Evolutionary conservation across 2,113 vertebrate genomes (phyloP), one percentile per base, ranked within the genome.

Genomic region (Boulengeromyrus knoepffleri): DNA sequence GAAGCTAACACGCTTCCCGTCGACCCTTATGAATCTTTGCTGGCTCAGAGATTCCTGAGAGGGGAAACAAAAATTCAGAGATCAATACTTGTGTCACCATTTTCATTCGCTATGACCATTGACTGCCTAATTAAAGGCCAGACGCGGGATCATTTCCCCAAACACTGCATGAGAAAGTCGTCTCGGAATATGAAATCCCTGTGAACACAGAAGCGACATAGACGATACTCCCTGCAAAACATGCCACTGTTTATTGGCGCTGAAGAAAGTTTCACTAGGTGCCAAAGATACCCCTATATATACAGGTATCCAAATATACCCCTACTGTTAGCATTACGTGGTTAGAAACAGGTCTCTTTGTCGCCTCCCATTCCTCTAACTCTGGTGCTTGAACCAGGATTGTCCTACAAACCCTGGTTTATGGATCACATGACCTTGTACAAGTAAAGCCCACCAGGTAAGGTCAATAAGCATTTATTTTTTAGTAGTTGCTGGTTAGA

Each of bases 31-130:
- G 93, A 92, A 93, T 95, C 95, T 70, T 93, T 94, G 93, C 95
- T 95, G 95, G 94, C 93, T 95, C 92, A 94, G 92, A 95, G 94
- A 91, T 90, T 95, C 92, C 94, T 90, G 74, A 95, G 96, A 96
- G 96, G 96, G 94, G 93, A 96, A 94, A 93, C 93, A 91, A 96
- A 96, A 94, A 95, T 94, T 91, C 92, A 92, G 85, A 94, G 96
- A 98, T 98, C 96, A 2, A 97, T 97, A 96, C 86, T 94, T 95
- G 96, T 95, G 95, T 96, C 94, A 92, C 95, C 95, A 95, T 97
- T 95, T 95, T 95, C 94, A 93, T 94, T 94, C 93, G 92, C 94
- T 95, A 95, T 93, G 95, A 96, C 96, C 95, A 96, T 96, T 95
- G 95, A 96, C 94, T 95, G 89, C 88, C 47, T 96, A 96, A 97